phyloP scores from a whole-genome alignment of 2,113 vertebrate species.

The Felis chaus region DNA sequence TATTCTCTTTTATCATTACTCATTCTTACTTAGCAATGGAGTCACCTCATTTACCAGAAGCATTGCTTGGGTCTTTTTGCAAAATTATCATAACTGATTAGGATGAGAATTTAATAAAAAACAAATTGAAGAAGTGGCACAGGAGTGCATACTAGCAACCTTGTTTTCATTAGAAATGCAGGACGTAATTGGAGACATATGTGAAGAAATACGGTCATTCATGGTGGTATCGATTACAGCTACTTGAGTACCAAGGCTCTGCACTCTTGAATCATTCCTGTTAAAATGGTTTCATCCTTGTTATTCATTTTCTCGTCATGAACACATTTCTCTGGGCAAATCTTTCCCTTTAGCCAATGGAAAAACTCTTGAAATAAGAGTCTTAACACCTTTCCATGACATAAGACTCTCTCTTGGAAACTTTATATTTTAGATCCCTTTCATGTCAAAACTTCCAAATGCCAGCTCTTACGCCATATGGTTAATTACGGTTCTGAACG shows the following conservation, averaged over 20 bases:
- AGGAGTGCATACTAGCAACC: neutral
- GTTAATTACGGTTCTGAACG: neutral
- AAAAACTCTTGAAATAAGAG: slow-evolving; percentile 52
- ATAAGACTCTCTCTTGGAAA: slow-evolving; percentile 56
- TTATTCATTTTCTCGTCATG: slow-evolving; percentile 64
- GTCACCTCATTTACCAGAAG: slow-evolving; percentile 26
- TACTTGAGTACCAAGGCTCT: neutral
- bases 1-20: neutral
- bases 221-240: slow-evolving; percentile 9
- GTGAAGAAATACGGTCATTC: neutral
- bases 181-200: slow-evolving; percentile 37
- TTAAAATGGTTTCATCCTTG: slow-evolving; percentile 53
- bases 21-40: neutral
- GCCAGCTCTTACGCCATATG: neutral
- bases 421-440: neutral
- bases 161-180: neutral
- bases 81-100: slow-evolving; percentile 4
- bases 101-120: slow-evolving; percentile 39
- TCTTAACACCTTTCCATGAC: slow-evolving; percentile 67
- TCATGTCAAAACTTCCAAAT: neutral
- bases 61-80: neutral
- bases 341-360: slow-evolving; percentile 60
- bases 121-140: slow-evolving; percentile 21
- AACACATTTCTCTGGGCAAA: slow-evolving; percentile 35
- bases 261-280: slow-evolving; percentile 30